Conservation (phyloP, 2,113 vertebrate genomes). For the Chiloscyllium plagiosum region DNA sequence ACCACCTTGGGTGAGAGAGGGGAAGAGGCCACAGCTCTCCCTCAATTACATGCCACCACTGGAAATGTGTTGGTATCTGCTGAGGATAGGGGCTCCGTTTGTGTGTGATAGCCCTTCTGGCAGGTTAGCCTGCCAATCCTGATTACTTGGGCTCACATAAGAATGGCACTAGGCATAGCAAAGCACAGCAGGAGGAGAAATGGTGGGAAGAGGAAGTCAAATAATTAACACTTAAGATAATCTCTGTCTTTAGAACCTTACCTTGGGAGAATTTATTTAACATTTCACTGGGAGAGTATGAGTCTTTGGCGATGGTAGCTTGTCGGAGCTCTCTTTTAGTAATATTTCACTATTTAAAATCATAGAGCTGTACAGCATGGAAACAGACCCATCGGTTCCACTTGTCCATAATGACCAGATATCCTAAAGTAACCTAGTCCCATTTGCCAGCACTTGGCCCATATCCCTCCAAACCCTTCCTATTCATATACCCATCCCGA, state of each 20-base stretch:
- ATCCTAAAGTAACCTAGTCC: too few species aligned
- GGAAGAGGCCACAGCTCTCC: not conserved
- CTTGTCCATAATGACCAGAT: too few species aligned
- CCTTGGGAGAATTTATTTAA: not conserved
- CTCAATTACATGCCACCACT: not conserved
- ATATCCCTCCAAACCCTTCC: too few species aligned
- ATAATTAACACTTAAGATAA: not conserved
- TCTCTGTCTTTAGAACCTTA: not conserved
- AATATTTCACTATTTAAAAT: not conserved
- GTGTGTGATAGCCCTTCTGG: not conserved
- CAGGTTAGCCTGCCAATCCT: not conserved
- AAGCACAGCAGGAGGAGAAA: not conserved
- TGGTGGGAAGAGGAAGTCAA: not conserved
- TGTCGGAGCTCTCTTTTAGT: not conserved
- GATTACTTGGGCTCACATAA: not conserved
- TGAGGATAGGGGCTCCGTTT: not conserved
- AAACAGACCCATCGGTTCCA: too few species aligned
- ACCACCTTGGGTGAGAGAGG: not conserved
- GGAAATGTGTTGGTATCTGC: not conserved
- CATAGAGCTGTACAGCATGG: too few species aligned
- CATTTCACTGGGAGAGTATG: not conserved
- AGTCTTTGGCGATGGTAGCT: not conserved
- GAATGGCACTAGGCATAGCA: not conserved
- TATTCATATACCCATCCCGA: too few species aligned
- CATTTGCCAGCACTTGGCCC: too few species aligned